A percentile compares a stretch with the other conserved stretches of the same genome.
phyloP scores from a whole-genome alignment of 2,113 vertebrate species.

The Empidonax alnorum region DNA sequence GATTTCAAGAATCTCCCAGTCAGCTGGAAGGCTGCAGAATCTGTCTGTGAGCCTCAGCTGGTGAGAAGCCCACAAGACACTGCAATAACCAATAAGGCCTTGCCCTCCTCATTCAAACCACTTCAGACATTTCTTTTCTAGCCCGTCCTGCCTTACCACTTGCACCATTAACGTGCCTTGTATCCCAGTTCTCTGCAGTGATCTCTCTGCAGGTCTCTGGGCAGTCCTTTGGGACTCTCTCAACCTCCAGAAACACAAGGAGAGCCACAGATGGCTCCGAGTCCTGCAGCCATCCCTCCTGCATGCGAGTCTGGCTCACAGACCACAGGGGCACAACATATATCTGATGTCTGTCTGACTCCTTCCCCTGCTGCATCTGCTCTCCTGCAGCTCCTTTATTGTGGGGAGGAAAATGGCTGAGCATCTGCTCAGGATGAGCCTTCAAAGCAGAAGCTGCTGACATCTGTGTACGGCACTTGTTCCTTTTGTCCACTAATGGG shows the following conservation, averaged over 20 bases:
- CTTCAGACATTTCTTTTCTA: neutral
- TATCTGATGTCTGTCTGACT: neutral
- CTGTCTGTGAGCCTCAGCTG: neutral
- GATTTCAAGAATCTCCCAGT: conserved; percentile 62
- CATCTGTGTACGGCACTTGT: neutral
- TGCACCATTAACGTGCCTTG: neutral
- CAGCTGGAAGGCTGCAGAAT: conserved; percentile 4
- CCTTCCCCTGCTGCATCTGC: neutral
- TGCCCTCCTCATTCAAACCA: conserved; percentile 11
- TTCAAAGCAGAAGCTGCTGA: neutral
- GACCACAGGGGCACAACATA: accelerated
- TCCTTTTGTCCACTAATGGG: neutral
- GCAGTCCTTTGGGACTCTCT: neutral
- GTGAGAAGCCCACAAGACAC: neutral
- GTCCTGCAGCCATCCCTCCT: neutral
- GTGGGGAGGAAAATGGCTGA: neutral
- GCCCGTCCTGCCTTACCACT: neutral
- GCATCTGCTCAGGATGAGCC: neutral
- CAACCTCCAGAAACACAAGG: neutral
- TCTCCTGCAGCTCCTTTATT: neutral
- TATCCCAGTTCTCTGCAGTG: neutral
- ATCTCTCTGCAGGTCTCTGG: neutral
- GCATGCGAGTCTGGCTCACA: neutral
- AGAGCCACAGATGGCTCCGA: neutral
- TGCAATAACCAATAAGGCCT: neutral